Conservation (phyloP, 2,888 invertebrate genomes). For the Orthonevra nobilis region DNA sequence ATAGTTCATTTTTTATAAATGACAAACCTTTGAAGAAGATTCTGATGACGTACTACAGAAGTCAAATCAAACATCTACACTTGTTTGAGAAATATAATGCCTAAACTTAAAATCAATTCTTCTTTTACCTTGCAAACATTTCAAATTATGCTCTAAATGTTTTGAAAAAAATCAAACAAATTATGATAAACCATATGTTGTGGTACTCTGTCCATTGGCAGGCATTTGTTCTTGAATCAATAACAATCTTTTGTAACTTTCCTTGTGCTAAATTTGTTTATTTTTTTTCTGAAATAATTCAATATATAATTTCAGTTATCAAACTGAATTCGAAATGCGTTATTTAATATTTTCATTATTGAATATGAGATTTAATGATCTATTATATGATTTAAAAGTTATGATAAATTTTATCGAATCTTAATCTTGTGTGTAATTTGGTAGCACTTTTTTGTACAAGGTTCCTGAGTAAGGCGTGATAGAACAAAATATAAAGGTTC, state of each 20-base stretch:
- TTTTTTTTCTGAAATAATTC: constrained; percentile 20
- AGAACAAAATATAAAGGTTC: no score
- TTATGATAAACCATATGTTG: constrained; percentile 17
- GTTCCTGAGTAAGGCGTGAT: no score
- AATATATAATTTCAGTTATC: constrained; percentile 5
- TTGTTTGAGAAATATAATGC: constrained; percentile 10
- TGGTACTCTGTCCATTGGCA: constrained; percentile 19
- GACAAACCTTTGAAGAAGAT: no score
- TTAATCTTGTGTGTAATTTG: no score
- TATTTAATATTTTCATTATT: constrained; percentile 3
- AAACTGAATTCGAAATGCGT: constrained; percentile 9
- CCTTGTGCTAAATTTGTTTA: constrained; percentile 4
- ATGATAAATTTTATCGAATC: no score
- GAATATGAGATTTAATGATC: no score
- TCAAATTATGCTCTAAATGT: constrained; percentile 4
- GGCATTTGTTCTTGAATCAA: constrained; percentile 12
- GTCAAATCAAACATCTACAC: constrained; percentile 7
- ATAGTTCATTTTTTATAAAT: background rate
- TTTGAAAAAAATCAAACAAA: constrained; percentile 2
- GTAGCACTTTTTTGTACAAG: no score
- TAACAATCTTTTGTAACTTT: no score
- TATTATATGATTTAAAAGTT: background rate
- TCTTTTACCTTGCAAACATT: no score
- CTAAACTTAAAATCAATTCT: background rate
- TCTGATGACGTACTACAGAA: no score